phyloP scores from a whole-genome alignment of 2,797 vertebrate species.

The Etheostoma perlongum region DNA sequence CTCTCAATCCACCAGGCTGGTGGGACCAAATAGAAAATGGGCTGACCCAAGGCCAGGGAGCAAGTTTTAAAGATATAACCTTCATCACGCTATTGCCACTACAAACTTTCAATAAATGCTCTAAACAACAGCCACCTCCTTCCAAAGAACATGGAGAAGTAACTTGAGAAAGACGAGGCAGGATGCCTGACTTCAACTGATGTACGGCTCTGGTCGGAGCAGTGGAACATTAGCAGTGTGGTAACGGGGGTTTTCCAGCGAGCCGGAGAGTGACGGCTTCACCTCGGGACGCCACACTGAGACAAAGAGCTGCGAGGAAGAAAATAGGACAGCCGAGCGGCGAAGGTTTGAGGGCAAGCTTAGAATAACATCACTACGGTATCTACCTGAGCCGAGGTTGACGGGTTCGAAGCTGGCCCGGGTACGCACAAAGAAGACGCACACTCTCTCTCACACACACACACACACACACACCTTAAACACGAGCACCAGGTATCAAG shows the following conservation, averaged over 20 bases:
- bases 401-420: conserved; percentile 50
- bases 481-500: not conserved
- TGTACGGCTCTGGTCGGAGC: conserved; percentile 28
- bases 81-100: not conserved
- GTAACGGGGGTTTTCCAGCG: conserved; percentile 76
- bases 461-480: not conserved
- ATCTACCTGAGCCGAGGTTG: conserved; percentile 67
- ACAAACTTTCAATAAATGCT: conserved; percentile 22
- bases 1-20: too few species aligned
- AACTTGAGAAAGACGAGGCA: conserved; percentile 54
- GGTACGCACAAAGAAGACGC: conserved; percentile 34
- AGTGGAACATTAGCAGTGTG: conserved; percentile 74
- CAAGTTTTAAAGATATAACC: not conserved
- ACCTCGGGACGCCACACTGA: conserved; percentile 59
- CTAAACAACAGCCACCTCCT: conserved; percentile 31
- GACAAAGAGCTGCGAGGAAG: conserved; percentile 72
- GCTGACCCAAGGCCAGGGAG: too few species aligned
- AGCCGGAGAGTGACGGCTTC: conserved; percentile 67
- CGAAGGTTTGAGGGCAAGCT: conserved; percentile 67
- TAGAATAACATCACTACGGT: conserved; percentile 57
- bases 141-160: conserved; percentile 27
- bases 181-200: conserved; percentile 33
- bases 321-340: conserved; percentile 54
- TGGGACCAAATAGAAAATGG: too few species aligned
- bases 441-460: not conserved